Base-by-base conservation (phyloP, 2,888 invertebrate genomes). In the Ormyrus pomaceus region DNA sequence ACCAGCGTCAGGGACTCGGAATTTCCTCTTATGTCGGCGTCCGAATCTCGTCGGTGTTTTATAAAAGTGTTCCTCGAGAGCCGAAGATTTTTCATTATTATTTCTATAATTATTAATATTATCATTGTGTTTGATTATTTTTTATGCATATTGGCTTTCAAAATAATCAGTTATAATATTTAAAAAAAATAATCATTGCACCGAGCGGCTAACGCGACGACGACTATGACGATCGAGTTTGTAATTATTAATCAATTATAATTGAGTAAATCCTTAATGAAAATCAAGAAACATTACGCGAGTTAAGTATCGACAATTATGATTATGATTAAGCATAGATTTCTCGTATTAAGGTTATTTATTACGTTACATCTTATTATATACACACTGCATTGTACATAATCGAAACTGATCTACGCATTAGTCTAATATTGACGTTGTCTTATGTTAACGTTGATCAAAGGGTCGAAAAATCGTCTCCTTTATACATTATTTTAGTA, bases 291-390 rank as follows among this genome's bases (percentile, higher is more conserved):
- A 48, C 53, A 58, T 5, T 64, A 64, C 56, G 75, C 70, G 53
- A 72, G 64, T 70, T 75, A 62, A 69, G 58, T 51, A 72, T 73
- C 51, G 64, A 53, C 66, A 58, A 74, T 78, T 61, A 72, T 68
- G 66, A 64, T 79, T 61, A 74, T n/a, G 48, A 71, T 65, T 82
- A 72, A 77, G n/a, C 69, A 81, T 85, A 85, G 83, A 81, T 84
- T 34, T 34, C 75, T 85, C 83, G 86, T 87, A 87, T 87, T 87
- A 88, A 89, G 88, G 88, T 89, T 89, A 89, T 89, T 89, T 89
- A 89, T 89, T 89, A 88, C 84, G 84, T 87, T 86, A 87, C 83
- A 78, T 73, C 77, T 65, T 80, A 75, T 83, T 84, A 81, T 86
- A 86, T 85, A 86, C 86, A 86, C 34, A 86, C 85, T 83, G 80